Evolutionary conservation across 2,888 invertebrate genomes (phyloP).

Genomic region (Lutraria lutraria): DNA sequence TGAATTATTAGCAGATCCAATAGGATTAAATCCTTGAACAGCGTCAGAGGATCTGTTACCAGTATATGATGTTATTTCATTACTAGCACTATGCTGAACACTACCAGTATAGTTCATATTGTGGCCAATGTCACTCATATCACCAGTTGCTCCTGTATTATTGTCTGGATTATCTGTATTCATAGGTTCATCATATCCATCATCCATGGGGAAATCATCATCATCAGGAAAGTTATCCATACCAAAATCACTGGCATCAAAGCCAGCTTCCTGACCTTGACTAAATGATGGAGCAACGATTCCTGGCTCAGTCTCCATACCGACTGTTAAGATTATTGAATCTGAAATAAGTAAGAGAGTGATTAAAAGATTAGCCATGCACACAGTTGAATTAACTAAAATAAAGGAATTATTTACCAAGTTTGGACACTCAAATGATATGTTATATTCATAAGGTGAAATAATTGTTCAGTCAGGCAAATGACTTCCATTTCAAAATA

Average conservation of each 20-base stretch:
- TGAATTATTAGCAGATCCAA: background rate
- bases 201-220: slow-evolving; percentile 44
- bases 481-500: background rate
- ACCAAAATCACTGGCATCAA: slow-evolving; percentile 47
- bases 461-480: background rate
- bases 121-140: background rate
- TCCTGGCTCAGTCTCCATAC: slow-evolving; percentile 43
- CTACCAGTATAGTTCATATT: background rate
- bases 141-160: background rate
- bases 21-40: background rate
- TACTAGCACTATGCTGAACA: slow-evolving; percentile 10
- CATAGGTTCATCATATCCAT: slow-evolving; percentile 41
- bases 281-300: slow-evolving; percentile 50
- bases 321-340: background rate
- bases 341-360: background rate
- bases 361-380: background rate
- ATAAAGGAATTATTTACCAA: background rate
- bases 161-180: background rate
- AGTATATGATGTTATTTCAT: background rate
- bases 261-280: slow-evolving; percentile 33
- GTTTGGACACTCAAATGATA: background rate
- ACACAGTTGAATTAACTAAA: background rate
- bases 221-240: slow-evolving; percentile 36
- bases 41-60: background rate
- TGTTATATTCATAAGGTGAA: too few species aligned